phyloP scores from a whole-genome alignment of 2,113 vertebrate genomes.

The Sebastes schlegelii region DNA sequence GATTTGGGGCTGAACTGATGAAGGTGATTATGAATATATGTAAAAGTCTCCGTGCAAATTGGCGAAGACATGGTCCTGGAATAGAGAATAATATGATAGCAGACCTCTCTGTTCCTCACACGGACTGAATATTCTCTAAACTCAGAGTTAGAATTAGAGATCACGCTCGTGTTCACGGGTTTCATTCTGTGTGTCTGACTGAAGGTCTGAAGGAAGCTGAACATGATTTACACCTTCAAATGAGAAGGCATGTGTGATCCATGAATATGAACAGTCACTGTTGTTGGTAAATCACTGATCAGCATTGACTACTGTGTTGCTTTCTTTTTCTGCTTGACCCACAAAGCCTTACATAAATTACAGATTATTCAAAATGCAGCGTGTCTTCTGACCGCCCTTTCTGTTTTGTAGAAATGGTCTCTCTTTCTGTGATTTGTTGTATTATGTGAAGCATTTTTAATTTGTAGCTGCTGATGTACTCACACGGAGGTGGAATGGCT shows the following conservation, averaged over 20 bases:
- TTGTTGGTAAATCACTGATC: background rate
- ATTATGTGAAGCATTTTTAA: background rate
- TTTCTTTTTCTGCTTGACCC: background rate
- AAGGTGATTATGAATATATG: constrained; percentile 45
- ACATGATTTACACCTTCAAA: background rate
- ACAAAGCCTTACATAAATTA: background rate
- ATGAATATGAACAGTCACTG: background rate
- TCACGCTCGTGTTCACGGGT: background rate
- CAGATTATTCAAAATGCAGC: background rate
- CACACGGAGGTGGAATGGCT: background rate
- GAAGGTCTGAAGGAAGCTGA: background rate
- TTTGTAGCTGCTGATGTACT: background rate
- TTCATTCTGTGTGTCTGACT: constrained; percentile 15
- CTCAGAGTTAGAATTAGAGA: background rate
- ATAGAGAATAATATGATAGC: constrained; percentile 12
- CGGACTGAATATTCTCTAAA: constrained; percentile 10
- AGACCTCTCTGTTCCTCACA: background rate
- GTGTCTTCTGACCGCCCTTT: background rate
- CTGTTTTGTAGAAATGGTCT: background rate
- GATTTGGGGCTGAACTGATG: constrained; percentile 34
- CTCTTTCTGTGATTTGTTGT: background rate
- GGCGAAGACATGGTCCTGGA: constrained; percentile 13
- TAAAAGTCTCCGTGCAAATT: constrained; percentile 45
- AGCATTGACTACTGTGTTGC: background rate
- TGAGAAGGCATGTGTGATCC: background rate